Conservation (phyloP, 2,797 vertebrate genomes). For the Monodelphis domestica region DNA sequence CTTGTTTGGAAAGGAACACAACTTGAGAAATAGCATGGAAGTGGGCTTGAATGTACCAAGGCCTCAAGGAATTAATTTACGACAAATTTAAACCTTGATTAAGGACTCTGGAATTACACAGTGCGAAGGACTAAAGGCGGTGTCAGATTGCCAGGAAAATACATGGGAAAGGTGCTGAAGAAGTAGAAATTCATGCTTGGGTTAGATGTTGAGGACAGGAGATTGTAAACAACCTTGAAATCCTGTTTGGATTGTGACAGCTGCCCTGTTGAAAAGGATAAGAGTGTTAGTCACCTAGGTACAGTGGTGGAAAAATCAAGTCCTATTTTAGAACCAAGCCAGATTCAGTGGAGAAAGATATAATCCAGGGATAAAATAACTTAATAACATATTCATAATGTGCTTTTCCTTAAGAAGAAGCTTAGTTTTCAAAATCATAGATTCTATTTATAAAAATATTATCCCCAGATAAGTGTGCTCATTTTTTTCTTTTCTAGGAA, state of each 20-base stretch:
- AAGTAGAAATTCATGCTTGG: conserved; percentile 4
- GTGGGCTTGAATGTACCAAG: conserved; percentile 1
- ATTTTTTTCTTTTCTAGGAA: conserved; percentile 34
- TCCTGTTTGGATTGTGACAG: conserved; percentile 68
- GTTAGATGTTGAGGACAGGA: conserved; percentile 21
- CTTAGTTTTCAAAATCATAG: conserved; percentile 50
- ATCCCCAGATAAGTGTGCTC: conserved; percentile 6
- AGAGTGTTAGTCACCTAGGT: conserved; percentile 70
- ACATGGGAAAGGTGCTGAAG: conserved; percentile 11
- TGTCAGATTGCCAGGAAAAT: conserved; percentile 1
- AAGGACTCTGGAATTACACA: conserved; percentile 50
- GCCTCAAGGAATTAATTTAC: conserved; percentile 44
- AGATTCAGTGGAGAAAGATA: conserved; percentile 48
- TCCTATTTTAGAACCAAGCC: conserved; percentile 75
- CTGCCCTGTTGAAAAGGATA: conserved; percentile 72
- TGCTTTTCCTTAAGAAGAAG: conserved; percentile 19
- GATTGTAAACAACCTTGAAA: conserved; percentile 39
- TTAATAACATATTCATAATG: conserved; percentile 32
- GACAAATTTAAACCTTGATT: conserved; percentile 19
- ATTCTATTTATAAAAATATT: conserved; percentile 51
- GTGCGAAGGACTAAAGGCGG: background rate
- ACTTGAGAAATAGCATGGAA: conserved; percentile 44
- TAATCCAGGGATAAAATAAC: conserved; percentile 28
- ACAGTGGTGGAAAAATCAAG: conserved; percentile 72
- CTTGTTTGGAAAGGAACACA: conserved; percentile 43